A percentile compares a stretch with the other conserved stretches of the same genome.
phyloP scores from a whole-genome alignment of 2,888 invertebrate genomes.

The Spisula subtruncata region DNA sequence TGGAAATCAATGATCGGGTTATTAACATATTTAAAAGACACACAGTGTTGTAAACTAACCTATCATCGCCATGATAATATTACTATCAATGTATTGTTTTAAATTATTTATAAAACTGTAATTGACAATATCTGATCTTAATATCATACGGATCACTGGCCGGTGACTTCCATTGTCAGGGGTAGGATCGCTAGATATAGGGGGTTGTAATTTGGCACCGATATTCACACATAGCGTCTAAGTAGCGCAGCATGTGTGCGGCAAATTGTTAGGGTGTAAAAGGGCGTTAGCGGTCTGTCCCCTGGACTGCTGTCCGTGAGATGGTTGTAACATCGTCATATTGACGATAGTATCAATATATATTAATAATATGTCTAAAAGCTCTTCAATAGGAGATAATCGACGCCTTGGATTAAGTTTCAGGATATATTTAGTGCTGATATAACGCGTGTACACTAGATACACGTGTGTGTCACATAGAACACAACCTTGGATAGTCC shows the following conservation, averaged over 20 bases:
- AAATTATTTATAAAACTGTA: slow-evolving; percentile 49
- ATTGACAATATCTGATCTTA: slow-evolving; percentile 56
- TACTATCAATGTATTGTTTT: slow-evolving; percentile 26
- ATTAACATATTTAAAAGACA: slow-evolving; percentile 27
- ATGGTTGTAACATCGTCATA: neutral
- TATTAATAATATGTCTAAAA: neutral
- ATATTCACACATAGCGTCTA: neutral
- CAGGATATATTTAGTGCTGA: neutral
- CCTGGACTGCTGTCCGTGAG: slow-evolving; percentile 8
- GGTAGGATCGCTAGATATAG: neutral
- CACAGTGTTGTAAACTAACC: neutral
- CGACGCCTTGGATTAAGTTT: neutral
- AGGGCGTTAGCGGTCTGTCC: slow-evolving; percentile 6
- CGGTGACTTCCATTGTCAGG: slow-evolving; percentile 32
- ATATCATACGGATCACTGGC: slow-evolving; percentile 45
- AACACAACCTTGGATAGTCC: too few relatives aligned
- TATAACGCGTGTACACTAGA: neutral
- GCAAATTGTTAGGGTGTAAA: slow-evolving; percentile 21
- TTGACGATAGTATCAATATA: neutral
- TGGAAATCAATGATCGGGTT: slow-evolving; percentile 33
- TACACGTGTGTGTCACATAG: neutral
- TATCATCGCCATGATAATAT: slow-evolving; percentile 47
- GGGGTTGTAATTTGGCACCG: slow-evolving; percentile 27
- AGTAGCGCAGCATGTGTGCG: neutral
- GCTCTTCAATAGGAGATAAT: neutral